phyloP scores from a whole-genome alignment of 2,113 vertebrate genomes.

The Neolamprologus longior region DNA sequence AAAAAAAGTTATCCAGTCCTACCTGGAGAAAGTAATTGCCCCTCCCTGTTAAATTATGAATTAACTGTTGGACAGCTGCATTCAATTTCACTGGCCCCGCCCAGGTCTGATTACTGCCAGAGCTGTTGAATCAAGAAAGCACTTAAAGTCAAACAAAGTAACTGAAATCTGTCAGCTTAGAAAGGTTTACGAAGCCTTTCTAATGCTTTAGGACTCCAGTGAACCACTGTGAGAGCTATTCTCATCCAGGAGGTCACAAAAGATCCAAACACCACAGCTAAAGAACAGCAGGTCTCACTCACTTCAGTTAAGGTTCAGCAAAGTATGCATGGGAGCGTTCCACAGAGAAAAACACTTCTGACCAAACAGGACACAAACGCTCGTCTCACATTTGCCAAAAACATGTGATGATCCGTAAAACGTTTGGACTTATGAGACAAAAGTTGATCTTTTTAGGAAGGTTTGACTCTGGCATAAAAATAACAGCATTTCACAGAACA shows the following conservation, averaged over 20 bases:
- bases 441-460: background rate
- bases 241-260: background rate
- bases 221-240: background rate
- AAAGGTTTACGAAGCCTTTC: background rate
- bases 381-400: background rate
- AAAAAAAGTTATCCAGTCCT: background rate
- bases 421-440: background rate
- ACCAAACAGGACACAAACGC: background rate
- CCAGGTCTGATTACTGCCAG: background rate
- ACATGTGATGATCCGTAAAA: fast-evolving
- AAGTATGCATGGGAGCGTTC: fast-evolving
- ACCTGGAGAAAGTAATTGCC: background rate
- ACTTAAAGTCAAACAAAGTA: background rate
- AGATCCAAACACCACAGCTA: background rate
- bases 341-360: background rate
- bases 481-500: background rate
- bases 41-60: background rate
- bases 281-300: background rate
- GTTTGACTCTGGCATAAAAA: background rate
- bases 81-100: background rate
- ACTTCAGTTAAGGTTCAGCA: background rate
- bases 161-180: background rate
- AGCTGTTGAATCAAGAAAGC: background rate
- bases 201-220: background rate
- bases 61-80: background rate